Base-by-base conservation (phyloP, 2,797 vertebrate genomes). In the Sebastes itinus region DNA sequence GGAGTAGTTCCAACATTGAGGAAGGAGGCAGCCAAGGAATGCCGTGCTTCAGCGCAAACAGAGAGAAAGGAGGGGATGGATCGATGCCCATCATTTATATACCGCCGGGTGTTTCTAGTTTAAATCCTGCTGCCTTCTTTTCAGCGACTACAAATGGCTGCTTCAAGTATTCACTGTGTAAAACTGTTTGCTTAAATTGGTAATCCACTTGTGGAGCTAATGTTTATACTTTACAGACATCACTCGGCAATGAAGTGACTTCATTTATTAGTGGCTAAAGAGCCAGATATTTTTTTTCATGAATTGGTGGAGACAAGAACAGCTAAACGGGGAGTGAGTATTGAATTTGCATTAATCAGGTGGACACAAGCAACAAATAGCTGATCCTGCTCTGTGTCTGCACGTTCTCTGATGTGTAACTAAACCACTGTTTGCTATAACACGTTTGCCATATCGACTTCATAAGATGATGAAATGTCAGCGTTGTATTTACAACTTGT, bases 11-110 rank as follows among this genome's bases (percentile, higher is more conserved):
- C 88, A 91, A 82, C 88, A 75, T 75, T 75, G 79, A 86, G 74
- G 81, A 91, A 87, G 65, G 77, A 85, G 84, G 65, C 85, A 86
- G 92, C 88, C 78, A 87, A 79, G 84, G 90, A 92, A 91, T 84
- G 87, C 80, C 84, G 77, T 75, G 91, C 84, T 90, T 80, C 75
- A 83, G 76, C 13, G 68, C 74, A 33, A 65, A 83, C 46, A 58
- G 84, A 77, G 72, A 2, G 64, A 81, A 78, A 80, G 56, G 30
- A 85, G 63, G 42, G 62, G 62, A 81, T 79, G 83, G 82, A 86
- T 85, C 56, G 8, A 78, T 90, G 82, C 69, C 83, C 81, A 69
- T 85, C 78, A 70, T 83, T 83, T 80, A 78, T 63, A 76, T 25
- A 35, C 27, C 12, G 28, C 23, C 12, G 28, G 63, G 64, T 74